Conservation (phyloP, 2,797 vertebrate genomes). For the Cossypha dichroa region DNA sequence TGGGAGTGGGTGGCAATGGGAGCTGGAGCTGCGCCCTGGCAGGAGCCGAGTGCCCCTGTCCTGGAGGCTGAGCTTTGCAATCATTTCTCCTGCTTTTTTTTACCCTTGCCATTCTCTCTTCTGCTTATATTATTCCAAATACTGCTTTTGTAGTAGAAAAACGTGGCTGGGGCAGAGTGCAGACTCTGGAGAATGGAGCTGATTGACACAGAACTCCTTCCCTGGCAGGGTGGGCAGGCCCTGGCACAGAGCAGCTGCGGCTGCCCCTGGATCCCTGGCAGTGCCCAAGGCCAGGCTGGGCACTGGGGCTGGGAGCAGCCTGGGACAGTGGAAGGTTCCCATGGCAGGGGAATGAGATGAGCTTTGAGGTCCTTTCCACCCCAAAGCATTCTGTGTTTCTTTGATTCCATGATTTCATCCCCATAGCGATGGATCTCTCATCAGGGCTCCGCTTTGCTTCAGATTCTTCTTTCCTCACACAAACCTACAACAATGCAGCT, state of each 20-base stretch:
- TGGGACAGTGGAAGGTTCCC: not conserved
- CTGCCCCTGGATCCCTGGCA: not conserved
- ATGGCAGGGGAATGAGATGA: not conserved
- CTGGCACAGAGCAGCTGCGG: not conserved
- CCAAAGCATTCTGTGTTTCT: not conserved
- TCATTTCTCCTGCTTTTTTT: not conserved
- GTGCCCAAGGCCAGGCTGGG: not conserved
- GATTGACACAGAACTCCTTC: not conserved
- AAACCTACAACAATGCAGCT: not conserved
- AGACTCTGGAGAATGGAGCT: accelerated
- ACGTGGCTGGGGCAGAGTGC: not conserved
- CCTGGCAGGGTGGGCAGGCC: accelerated
- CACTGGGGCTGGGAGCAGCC: accelerated
- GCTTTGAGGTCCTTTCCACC: not conserved
- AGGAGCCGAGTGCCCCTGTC: not conserved
- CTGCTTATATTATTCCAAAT: not conserved
- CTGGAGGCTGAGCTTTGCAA: not conserved
- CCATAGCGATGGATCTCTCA: not conserved
- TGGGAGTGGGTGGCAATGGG: not conserved
- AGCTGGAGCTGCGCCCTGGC: not conserved
- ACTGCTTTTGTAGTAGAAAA: not conserved
- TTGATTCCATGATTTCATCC: not conserved
- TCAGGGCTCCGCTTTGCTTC: not conserved
- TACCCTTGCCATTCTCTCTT: not conserved
- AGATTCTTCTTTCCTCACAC: not conserved